phyloP scores from a whole-genome alignment of 2,888 invertebrate genomes.

The Microctonus aethiopoides region DNA sequence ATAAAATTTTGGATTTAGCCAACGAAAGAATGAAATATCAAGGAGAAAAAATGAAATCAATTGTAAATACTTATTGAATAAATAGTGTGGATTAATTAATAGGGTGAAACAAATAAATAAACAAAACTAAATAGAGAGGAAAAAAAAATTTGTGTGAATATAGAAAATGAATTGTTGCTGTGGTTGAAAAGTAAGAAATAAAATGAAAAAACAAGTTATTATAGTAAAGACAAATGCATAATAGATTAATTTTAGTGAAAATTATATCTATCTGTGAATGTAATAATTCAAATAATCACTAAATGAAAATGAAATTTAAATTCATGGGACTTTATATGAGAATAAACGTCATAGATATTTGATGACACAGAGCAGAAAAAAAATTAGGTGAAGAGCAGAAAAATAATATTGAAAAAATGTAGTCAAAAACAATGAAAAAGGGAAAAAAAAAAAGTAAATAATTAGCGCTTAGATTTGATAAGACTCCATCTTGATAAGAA shows the following conservation, averaged over 20 bases:
- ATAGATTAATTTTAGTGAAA: constrained; percentile 10
- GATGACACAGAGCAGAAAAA: constrained; percentile 25
- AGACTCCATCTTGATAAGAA: constrained; percentile 41
- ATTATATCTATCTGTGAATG: not conserved
- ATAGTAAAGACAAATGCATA: not conserved
- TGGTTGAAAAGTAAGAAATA: not conserved
- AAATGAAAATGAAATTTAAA: constrained; percentile 14
- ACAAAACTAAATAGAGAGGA: not conserved
- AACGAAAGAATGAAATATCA: constrained; percentile 25
- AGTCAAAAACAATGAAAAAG: constrained; percentile 15
- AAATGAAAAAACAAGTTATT: not conserved
- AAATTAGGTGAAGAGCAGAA: constrained; percentile 41
- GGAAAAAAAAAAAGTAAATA: constrained; percentile 31
- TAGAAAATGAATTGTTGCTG: not conserved
- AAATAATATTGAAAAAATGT: constrained; percentile 27
- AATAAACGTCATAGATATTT: constrained; percentile 20
- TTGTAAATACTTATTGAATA: constrained; percentile 27
- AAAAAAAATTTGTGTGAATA: constrained; percentile 4
- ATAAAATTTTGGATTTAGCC: constrained; percentile 10
- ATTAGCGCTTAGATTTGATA: constrained; percentile 27
- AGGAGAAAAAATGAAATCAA: constrained; percentile 20
- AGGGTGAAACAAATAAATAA: not conserved
- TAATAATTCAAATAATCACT: not conserved
- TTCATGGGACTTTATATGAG: constrained; percentile 37
- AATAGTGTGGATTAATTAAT: constrained; percentile 2